These are phyloP conservation scores for Ctena decussata DNA, from an alignment of 2,888 invertebrate genomes.

Conservation along the genomic window DNA sequence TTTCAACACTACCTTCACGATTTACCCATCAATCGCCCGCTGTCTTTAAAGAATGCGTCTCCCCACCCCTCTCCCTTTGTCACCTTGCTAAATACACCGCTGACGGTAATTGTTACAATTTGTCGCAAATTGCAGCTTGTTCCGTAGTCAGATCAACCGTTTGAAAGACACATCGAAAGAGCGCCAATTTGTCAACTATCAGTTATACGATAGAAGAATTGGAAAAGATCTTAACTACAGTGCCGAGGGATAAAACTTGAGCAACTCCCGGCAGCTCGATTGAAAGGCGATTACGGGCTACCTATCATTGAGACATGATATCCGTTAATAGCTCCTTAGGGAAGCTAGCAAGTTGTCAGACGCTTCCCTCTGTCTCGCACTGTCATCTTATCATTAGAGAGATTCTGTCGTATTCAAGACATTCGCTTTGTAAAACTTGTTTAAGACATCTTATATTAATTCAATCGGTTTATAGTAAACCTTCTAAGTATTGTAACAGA, in stretches of 20 bases:
- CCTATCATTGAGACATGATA: constrained; percentile 59
- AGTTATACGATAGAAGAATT: not conserved
- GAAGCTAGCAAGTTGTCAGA: not conserved
- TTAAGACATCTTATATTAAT: too few species aligned
- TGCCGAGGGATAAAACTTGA: not conserved
- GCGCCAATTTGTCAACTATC: constrained; percentile 9
- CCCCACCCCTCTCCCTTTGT: constrained; percentile 4
- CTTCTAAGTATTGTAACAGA: too few species aligned
- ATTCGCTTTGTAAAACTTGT: too few species aligned
- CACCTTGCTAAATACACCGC: constrained; percentile 5
- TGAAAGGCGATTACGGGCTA: constrained; percentile 38
- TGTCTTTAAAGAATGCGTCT: not conserved
- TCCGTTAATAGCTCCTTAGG: constrained; percentile 37
- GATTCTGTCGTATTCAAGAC: too few species aligned
- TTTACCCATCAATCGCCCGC: constrained; percentile 9
- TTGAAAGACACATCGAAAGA: constrained; percentile 6
- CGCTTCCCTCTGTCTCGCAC: not conserved
- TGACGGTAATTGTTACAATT: constrained; percentile 3
- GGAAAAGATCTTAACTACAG: constrained; percentile 16
- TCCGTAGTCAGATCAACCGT: not conserved
- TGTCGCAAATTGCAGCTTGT: constrained; percentile 9
- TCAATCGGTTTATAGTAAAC: too few species aligned
- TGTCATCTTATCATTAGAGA: not conserved
- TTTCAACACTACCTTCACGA: constrained; percentile 2
- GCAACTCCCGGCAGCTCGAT: constrained; percentile 14